Evolutionary conservation across 2,888 invertebrate species (phyloP), one percentile per base, ranked within the genome.

Genomic region (Sesia bembeciformis): DNA sequence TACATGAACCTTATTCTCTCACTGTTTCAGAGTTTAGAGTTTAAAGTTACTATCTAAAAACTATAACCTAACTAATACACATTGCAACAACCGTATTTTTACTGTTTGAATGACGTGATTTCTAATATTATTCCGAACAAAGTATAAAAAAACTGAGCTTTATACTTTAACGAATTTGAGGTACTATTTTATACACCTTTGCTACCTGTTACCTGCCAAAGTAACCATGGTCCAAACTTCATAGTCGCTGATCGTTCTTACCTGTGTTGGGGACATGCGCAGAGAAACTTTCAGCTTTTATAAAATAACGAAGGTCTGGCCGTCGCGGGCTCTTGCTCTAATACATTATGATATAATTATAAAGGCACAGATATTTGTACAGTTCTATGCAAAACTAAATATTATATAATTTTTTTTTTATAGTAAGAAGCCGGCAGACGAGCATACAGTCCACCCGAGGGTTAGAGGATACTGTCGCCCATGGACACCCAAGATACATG

Each of bases 1-100:
- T 65, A 73, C 63, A 53, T 39, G 52, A 59, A 70, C 57, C 72
- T 72, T 72, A 76, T 43, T 59, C 67, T 76, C 73, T 80, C 76
- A 40, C 46, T 49, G 40, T 46, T 46, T 46, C 39, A 43, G 23
- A 23, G 39, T 8, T 46, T n/a, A n/a, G n/a, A n/a, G 38, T 43
- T 49, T 52, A 46, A 43, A 46, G 40, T 55, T 60, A 60, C 54
- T 60, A 46, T 46, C 8, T 8, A 46, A 4, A 3, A 23, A n/a
- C 7, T 46, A 7, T 46, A 46, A 46, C 46, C 46, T 46, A 46
- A 8, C 4, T 1, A 23, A 46, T 46, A 43, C 43, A 43, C 3
- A n/a, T 43, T n/a, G n/a, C n/a, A 58, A 65, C 61, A 65, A 67
- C 62, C 62, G 60, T 55, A 57, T 52, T 49, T 54, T 53, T 57